Conservation (phyloP, 2,113 vertebrate genomes). For the Daboia siamensis region DNA sequence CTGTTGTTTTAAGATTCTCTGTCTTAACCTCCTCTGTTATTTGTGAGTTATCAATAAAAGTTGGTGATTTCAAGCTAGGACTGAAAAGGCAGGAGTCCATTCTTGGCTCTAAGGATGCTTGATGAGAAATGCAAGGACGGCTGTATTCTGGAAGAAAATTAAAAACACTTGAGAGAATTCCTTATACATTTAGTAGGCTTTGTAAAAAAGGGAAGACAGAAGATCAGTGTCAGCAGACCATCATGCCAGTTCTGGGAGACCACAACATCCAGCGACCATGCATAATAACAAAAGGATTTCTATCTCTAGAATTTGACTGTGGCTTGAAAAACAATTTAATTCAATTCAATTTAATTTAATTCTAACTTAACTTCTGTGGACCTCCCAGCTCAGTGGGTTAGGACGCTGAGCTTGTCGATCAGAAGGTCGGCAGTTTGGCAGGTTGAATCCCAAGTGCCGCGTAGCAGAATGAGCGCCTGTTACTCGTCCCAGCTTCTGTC, state of each 20-base stretch:
- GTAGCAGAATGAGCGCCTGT: no score
- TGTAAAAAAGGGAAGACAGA: not conserved
- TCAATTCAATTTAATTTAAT: not conserved
- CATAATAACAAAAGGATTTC: not conserved
- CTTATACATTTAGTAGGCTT: not conserved
- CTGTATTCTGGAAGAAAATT: slow-evolving; percentile 77
- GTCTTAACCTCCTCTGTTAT: not conserved
- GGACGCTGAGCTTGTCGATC: no score
- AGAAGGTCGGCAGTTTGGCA: no score
- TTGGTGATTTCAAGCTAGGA: slow-evolving; percentile 43
- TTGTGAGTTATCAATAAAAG: not conserved
- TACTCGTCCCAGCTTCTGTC: no score
- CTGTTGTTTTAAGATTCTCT: slow-evolving; percentile 57
- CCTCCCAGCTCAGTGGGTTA: no score
- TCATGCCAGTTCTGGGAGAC: not conserved
- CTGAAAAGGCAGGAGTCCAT: slow-evolving; percentile 70
- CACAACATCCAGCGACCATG: not conserved
- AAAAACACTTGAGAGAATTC: slow-evolving; percentile 74
- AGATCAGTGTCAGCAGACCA: not conserved
- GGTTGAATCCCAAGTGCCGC: no score
- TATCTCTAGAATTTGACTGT: not conserved
- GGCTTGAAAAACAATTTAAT: not conserved
- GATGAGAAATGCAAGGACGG: slow-evolving; percentile 76
- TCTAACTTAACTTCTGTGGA: not conserved
- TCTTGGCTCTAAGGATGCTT: slow-evolving; percentile 70